Conservation (phyloP, 2,113 vertebrate species). For the Etheostoma spectabile region DNA sequence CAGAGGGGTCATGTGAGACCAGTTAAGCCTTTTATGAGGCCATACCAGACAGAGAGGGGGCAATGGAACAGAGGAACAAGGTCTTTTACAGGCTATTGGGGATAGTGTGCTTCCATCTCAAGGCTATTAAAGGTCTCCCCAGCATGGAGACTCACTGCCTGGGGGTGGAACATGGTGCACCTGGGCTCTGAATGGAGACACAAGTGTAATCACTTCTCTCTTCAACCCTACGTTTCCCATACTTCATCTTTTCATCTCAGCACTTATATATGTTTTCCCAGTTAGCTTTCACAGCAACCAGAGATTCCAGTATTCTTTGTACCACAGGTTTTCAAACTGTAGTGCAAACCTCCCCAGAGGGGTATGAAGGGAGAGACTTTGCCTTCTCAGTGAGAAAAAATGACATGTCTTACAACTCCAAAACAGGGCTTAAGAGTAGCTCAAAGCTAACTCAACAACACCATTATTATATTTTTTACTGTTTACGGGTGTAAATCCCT, state of each 20-base stretch:
- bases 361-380: not conserved
- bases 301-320: not conserved
- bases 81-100: slow-evolving; percentile 66
- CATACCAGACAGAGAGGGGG: slow-evolving; percentile 54
- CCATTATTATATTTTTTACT: not conserved
- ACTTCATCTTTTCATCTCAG: not conserved
- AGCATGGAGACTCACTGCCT: slow-evolving; percentile 42
- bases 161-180: slow-evolving; percentile 49
- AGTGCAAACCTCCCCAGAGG: not conserved
- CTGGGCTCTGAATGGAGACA: slow-evolving; percentile 43
- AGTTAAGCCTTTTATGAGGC: slow-evolving; percentile 71
- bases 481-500: not conserved
- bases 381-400: not conserved
- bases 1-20: slow-evolving; percentile 58
- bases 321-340: not conserved
- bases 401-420: not conserved
- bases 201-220: slow-evolving; percentile 53
- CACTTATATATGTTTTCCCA: not conserved
- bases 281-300: not conserved
- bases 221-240: not conserved
- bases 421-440: not conserved
- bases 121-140: slow-evolving; percentile 63
- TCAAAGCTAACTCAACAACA: not conserved
- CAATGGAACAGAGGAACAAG: slow-evolving; percentile 27
- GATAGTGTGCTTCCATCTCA: slow-evolving; percentile 55